A percentile compares a stretch with the other conserved stretches of the same genome.
Conservation (phyloP, 1,140 invertebrate species). For the Drosophila arawakana region DNA sequence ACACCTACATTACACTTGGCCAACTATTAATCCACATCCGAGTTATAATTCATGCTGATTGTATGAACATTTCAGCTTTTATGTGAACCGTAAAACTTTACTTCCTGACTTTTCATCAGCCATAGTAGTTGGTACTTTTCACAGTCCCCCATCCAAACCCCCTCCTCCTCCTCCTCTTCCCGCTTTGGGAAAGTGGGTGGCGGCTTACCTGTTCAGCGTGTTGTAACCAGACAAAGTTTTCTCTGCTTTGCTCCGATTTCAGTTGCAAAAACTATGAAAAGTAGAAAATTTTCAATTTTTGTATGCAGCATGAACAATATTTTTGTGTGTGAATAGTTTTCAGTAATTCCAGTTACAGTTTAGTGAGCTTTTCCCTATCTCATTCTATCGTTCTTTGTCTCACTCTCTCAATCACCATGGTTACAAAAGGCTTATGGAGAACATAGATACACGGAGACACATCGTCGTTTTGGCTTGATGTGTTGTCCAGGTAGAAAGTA, state of each 20-base stretch:
- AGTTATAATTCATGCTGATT: slow-evolving; percentile 83
- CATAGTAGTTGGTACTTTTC: slow-evolving; percentile 17
- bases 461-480: slow-evolving; percentile 4
- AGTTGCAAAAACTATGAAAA: slow-evolving; percentile 32
- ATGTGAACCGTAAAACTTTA: slow-evolving; percentile 82
- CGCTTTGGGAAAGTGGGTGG: neutral
- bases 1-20: slow-evolving; percentile 33
- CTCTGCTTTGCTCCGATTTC: slow-evolving; percentile 47
- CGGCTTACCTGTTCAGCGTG: slow-evolving; percentile 35
- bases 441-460: slow-evolving; percentile 2
- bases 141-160: too few relatives aligned
- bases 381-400: neutral
- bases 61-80: slow-evolving; percentile 83
- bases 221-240: slow-evolving; percentile 57
- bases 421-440: slow-evolving; percentile 40
- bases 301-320: slow-evolving; percentile 55
- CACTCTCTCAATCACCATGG: slow-evolving; percentile 4
- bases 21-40: slow-evolving; percentile 81
- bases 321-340: slow-evolving; percentile 62
- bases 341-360: slow-evolving; percentile 80
- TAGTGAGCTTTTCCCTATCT: slow-evolving; percentile 11
- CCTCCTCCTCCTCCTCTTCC: neutral
- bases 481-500: slow-evolving; percentile 33
- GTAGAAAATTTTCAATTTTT: slow-evolving; percentile 75
- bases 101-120: slow-evolving; percentile 81